phyloP scores from a whole-genome alignment of 2,888 invertebrate species.

The Brenthis ino region DNA sequence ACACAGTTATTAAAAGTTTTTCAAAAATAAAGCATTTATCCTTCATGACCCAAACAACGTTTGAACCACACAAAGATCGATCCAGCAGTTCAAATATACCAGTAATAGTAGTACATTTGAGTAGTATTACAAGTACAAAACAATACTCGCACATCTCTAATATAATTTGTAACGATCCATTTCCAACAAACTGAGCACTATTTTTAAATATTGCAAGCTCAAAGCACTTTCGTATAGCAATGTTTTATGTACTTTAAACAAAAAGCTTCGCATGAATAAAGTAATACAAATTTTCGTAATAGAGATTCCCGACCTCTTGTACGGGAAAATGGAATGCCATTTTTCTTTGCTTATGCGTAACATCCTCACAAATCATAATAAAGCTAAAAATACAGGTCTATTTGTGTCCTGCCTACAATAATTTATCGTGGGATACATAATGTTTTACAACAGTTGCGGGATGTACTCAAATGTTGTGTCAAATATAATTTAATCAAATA shows the following conservation, averaged over 20 bases:
- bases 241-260: conserved; percentile 4
- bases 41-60: too few species aligned
- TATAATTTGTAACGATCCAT: too few species aligned
- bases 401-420: conserved; percentile 25
- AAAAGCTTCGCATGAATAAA: conserved; percentile 11
- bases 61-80: too few species aligned
- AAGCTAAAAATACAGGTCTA: conserved; percentile 34
- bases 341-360: conserved; percentile 33
- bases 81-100: too few species aligned
- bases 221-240: not conserved
- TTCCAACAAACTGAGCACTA: too few species aligned
- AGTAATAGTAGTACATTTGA: too few species aligned
- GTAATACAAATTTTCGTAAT: conserved; percentile 22
- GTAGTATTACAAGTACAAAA: too few species aligned
- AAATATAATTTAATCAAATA: too few species aligned
- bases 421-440: conserved; percentile 21
- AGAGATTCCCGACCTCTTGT: conserved; percentile 16
- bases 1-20: too few species aligned
- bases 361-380: conserved; percentile 37
- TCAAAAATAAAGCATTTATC: too few species aligned
- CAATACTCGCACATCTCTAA: too few species aligned
- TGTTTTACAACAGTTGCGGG: not conserved
- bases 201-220: too few species aligned
- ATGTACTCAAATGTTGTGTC: not conserved
- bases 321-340: conserved; percentile 26